These are phyloP conservation scores for Euspilapteryx auroguttella DNA, from an alignment of 2,888 invertebrate genomes.

Conservation along the genomic window DNA sequence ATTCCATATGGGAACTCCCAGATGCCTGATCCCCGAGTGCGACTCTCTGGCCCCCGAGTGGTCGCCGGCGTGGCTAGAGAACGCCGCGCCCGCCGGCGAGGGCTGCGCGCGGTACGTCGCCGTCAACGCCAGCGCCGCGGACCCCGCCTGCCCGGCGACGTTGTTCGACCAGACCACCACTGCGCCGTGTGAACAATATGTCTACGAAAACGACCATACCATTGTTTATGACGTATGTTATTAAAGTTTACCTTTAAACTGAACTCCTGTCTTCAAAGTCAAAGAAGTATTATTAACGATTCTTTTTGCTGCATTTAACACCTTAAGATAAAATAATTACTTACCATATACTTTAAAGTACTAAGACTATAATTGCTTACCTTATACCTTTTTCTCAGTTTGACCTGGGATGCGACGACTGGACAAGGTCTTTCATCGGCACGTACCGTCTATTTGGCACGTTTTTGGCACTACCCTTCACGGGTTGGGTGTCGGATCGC, in stretches of 20 bases:
- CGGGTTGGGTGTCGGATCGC: conserved; percentile 74
- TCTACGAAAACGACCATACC: conserved; percentile 32
- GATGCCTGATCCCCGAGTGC: conserved; percentile 34
- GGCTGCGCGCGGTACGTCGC: conserved; percentile 26
- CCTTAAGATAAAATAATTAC: too few relatives aligned
- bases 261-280: too few relatives aligned
- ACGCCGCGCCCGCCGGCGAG: conserved; percentile 24
- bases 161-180: conserved; percentile 23
- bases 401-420: conserved; percentile 65
- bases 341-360: too few relatives aligned
- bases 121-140: conserved; percentile 9
- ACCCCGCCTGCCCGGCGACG: conserved; percentile 22
- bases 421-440: conserved; percentile 74
- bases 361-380: too few relatives aligned
- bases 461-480: conserved; percentile 69
- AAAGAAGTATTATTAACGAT: too few relatives aligned
- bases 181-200: conserved; percentile 20
- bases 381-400: conserved; percentile 57
- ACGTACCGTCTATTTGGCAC: conserved; percentile 74
- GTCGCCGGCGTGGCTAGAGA: conserved; percentile 24
- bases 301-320: too few relatives aligned
- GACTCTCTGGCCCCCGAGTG: conserved; percentile 24
- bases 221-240: conserved; percentile 43
- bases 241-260: too few relatives aligned
- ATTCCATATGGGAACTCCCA: too few relatives aligned